A percentile compares a stretch with the other conserved stretches of the same genome.
Evolutionary conservation across 2,888 invertebrate species (phyloP).

Genomic region (Cerastis leucographa): DNA sequence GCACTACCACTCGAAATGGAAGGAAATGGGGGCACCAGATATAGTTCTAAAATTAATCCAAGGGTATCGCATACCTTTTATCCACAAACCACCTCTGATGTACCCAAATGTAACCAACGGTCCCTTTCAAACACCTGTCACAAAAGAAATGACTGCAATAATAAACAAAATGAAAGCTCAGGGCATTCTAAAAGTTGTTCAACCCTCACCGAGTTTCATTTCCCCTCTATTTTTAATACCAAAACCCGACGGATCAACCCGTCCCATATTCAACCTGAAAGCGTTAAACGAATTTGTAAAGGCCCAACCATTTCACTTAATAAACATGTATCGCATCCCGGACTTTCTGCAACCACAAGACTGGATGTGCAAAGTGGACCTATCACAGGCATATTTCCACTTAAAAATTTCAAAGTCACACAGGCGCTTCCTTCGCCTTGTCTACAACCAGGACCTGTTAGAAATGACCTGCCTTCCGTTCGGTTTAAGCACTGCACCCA

Average conservation of each 20-base stretch:
- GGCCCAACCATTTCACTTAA: conserved; percentile 9
- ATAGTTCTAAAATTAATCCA: conserved; percentile 7
- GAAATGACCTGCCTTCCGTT: conserved; percentile 3
- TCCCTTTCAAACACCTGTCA: conserved; percentile 1
- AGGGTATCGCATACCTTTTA: conserved; percentile 10
- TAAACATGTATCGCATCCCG: conserved; percentile 14
- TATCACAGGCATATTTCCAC: neutral
- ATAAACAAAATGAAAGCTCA: conserved; percentile 7
- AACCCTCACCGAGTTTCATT: conserved; percentile 51
- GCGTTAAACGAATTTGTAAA: conserved; percentile 12
- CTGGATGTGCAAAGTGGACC: conserved; percentile 20
- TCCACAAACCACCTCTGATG: neutral
- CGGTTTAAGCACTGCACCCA: neutral
- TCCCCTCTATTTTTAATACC: conserved; percentile 14
- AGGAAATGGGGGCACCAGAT: conserved; percentile 4
- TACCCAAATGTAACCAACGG: conserved; percentile 1
- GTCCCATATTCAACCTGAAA: conserved; percentile 18
- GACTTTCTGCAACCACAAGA: conserved; percentile 25
- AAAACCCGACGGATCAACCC: conserved; percentile 21
- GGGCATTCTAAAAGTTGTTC: conserved; percentile 15
- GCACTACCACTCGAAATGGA: conserved; percentile 3
- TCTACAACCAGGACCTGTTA: neutral
- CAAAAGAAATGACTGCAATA: neutral
- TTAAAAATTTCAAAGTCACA: neutral
- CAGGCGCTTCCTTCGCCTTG: conserved; percentile 2